Base-by-base conservation (phyloP, 2,113 vertebrate genomes). In the Jaculus jaculus region DNA sequence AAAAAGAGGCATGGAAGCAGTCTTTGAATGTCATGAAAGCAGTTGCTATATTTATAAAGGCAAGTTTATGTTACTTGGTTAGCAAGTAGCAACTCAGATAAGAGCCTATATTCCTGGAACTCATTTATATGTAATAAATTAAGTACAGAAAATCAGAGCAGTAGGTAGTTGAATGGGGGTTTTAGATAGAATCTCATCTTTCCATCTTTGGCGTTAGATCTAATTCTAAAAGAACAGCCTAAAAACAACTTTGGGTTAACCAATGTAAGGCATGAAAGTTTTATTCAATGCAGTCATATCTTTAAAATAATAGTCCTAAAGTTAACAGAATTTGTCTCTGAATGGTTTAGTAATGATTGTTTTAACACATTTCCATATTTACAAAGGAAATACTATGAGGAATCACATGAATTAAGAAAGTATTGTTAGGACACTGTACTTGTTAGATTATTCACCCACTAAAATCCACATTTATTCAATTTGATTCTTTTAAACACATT, bases 321-420 rank as follows among this genome's bases (percentile, higher is more conserved):
- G 42, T 21, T 75, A 68, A 42, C 74, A 74, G 68, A 47, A 78
- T 66, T 72, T 92, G 54, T 84, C 94, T 96, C 28, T 39, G 88
- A 69, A 74, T n/a, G 86, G 51, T 58, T 69, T 89, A 11, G 47
- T 68, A 92, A 72, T 79, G 68, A 42, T 58, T 92, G 39, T 80
- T 87, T 80, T 32, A 94, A 93, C 96, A 90, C 65, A 79, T 91
- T 73, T 92, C 32, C 54, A 37, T 84, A 30, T 34, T 60, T 93
- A 92, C 94, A 63, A 85, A 60, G 84, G 32, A 78, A 95, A 61
- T 39, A 63, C 65, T 74, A 77, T 32, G 66, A 93, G 16, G 26
- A 68, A 66, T 86, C 12, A 10, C 21, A n/a, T 37, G 8, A 93
- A 51, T 28, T 87, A 42, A 86, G 60, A 87, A 69, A 37, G 65